Percentiles rank a stretch among this genome's conserved stretches.
Evolutionary conservation across 2,797 vertebrate genomes (phyloP).

Genomic region (Anguilla anguilla): DNA sequence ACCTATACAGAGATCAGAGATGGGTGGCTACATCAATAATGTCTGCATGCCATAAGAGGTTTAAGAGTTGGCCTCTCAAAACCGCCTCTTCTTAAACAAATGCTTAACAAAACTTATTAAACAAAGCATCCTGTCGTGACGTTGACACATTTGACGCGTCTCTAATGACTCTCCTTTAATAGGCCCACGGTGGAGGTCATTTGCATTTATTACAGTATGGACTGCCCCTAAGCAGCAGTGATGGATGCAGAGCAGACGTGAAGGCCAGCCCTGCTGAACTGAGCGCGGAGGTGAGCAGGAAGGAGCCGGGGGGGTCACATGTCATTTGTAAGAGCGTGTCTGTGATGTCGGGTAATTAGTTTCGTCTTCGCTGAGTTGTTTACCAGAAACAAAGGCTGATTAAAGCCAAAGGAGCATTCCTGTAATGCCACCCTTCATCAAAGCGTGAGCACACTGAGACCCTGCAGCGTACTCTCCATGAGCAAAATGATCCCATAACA

Average conservation of each 20-base stretch:
- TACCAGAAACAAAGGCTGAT: not conserved
- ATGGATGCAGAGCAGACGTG: not conserved
- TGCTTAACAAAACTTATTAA: not conserved
- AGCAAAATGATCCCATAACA: not conserved
- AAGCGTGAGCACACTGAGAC: not conserved
- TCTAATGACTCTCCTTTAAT: conserved; percentile 46
- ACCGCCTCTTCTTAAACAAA: conserved; percentile 14
- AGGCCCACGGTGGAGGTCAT: conserved; percentile 42
- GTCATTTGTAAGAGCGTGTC: not conserved
- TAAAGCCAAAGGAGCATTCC: not conserved
- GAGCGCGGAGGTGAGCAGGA: not conserved
- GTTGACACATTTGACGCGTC: conserved; percentile 34
- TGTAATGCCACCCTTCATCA: not conserved
- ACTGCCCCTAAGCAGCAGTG: not conserved
- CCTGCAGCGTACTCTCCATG: not conserved
- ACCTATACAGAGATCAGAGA: no score
- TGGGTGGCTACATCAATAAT: not conserved
- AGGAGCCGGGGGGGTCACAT: not conserved
- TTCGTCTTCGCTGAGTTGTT: not conserved
- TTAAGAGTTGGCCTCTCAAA: not conserved
- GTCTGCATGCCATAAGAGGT: conserved; percentile 32
- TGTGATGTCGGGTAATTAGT: not conserved
- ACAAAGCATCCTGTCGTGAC: not conserved
- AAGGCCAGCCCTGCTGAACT: not conserved
- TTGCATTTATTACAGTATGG: conserved; percentile 52